Evolutionary conservation across 2,797 vertebrate species (phyloP).

Genomic region (Sparidentex hasta): DNA sequence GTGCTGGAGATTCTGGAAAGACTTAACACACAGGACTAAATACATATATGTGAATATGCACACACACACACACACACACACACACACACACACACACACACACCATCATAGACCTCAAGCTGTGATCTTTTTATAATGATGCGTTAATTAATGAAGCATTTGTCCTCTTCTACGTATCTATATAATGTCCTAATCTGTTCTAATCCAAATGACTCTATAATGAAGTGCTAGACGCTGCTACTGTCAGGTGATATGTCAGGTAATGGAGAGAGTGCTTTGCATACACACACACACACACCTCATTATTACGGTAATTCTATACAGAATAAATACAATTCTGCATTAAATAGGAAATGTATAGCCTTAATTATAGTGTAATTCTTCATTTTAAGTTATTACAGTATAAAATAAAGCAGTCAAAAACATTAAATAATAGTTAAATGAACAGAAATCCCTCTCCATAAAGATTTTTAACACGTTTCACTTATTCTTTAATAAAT

Average conservation of each 20-base stretch:
- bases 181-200: constrained; percentile 68
- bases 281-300: constrained; percentile 5
- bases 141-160: constrained; percentile 71
- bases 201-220: constrained; percentile 73
- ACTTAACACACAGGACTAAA: background rate
- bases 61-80: background rate
- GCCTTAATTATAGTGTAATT: background rate
- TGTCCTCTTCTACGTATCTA: constrained; percentile 58
- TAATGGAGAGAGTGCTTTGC: constrained; percentile 40
- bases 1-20: background rate
- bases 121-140: constrained; percentile 51
- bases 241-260: constrained; percentile 62
- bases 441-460: background rate
- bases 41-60: background rate
- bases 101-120: constrained; percentile 39
- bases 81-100: background rate
- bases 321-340: constrained; percentile 6
- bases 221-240: constrained; percentile 52
- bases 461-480: constrained; percentile 9
- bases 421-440: background rate
- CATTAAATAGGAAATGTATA: constrained; percentile 6
- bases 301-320: constrained; percentile 21
- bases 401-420: background rate
- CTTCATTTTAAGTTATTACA: background rate
- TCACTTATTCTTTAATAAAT: constrained; percentile 27